These are phyloP conservation scores for Trichechus manatus DNA, from an alignment of 2,113 vertebrate genomes.

Conservation along the genomic window DNA sequence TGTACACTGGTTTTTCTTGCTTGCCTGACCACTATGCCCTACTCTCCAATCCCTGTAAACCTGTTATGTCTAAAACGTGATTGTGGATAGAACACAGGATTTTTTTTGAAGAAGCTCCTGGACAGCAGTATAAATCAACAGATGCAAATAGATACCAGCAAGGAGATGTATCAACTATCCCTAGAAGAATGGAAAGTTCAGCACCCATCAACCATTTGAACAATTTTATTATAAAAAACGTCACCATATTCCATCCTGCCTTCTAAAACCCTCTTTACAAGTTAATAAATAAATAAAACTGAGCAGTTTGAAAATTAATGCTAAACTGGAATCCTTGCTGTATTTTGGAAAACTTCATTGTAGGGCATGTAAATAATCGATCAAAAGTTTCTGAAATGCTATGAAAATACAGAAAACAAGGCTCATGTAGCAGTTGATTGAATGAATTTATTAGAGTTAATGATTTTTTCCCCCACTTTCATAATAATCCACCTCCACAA, in stretches of 20 bases:
- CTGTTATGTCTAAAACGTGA: background rate
- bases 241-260: background rate
- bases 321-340: conserved; percentile 1
- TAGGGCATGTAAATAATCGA: conserved; percentile 57
- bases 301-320: conserved; percentile 44
- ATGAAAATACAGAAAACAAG: conserved; percentile 60
- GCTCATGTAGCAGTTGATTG: background rate
- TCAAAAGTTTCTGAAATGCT: conserved; percentile 55
- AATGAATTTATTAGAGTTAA: conserved; percentile 38
- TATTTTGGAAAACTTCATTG: conserved; percentile 66
- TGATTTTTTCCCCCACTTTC: background rate
- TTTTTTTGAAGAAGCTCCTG: background rate
- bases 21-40: background rate
- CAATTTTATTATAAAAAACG: background rate
- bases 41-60: background rate
- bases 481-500: conserved; percentile 3
- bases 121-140: background rate
- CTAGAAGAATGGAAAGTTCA: background rate
- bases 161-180: background rate
- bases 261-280: conserved; percentile 11
- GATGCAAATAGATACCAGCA: background rate
- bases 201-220: background rate
- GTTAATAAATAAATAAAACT: conserved; percentile 5
- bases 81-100: background rate
- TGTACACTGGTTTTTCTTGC: background rate